Evolutionary conservation across 2,113 vertebrate genomes (phyloP), one percentile per base, ranked within the genome.

Genomic region (Delphinapterus leucas): DNA sequence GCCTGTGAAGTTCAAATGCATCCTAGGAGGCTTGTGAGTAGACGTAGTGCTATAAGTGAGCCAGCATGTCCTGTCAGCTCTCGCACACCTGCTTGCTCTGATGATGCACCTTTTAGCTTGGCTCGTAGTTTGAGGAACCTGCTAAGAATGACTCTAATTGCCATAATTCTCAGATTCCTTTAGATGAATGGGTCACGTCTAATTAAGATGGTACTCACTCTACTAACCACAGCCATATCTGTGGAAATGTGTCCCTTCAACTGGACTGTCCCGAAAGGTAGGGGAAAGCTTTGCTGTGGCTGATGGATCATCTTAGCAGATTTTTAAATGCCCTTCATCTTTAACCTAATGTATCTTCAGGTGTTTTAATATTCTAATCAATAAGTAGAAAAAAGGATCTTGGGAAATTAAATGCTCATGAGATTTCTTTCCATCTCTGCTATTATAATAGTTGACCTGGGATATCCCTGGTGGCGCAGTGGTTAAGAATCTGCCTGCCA

Each of bases 321-420:
- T 25, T 74, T 84, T 25, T 71, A n/a, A 65, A 71, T 97, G 77
- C 76, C 81, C 88, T 87, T 92, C 77, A 55, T 88, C 76, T 81
- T 87, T 93, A 81, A 88, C n/a, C 28, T 76, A 49, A 28, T 73
- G 33, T 44, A 31, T 81, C 74, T 79, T 71, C 33, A 61, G 84
- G 38, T 49, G 31, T 94, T 93, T 96, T 95, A 83, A 84, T 41
- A 88, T 88, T 95, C 53, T 36, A 79, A 74, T 73, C 60, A 79
- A 38, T 77, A 44, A 71, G n/a, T 77, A 85, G 71, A 82, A 93
- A 82, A 95, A 49, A 53, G 1, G 26, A 76, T 87, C 41, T 5
- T 68, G 17, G 60, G 76, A 94, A 94, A 41, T 82, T 33, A 58
- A 90, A 77, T 65, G 58, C 17, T 82, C 33, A 12, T 26, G 67